Base-by-base conservation (phyloP, 2,888 invertebrate genomes). In the Dichetophora obliterata region DNA sequence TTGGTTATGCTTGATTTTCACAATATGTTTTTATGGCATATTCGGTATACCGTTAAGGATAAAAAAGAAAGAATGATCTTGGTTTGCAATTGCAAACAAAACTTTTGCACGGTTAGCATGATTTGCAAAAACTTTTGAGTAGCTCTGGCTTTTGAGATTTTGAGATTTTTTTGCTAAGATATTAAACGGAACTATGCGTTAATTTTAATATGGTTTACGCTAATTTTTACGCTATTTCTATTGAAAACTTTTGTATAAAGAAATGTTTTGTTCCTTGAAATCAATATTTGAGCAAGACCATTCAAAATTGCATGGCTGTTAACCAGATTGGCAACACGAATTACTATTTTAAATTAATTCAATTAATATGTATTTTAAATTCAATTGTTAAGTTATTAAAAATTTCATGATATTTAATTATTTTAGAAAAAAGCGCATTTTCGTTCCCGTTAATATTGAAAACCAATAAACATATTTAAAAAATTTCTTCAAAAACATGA, bases 101-200 rank as follows among this genome's bases (percentile, higher is more conserved):
- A 11, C 63, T 50, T 73, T 73, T 63, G 50, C 52, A 73, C 63
- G 73, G 63, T 50, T 73, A 19, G 19, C 27, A 65, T 65, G 63
- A 65, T 16, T 73, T 63, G 73, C 63, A 63, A 73, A 65, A 43
- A 63, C 48, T 14, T 14, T 57, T 71, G 16, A 22, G n/a, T 31
- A 50, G 37, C 37, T 37, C 8, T 8, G 37, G 5, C 8, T 37
- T 37, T 37, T 37, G 37, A 68, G 27, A 27, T 50, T 68, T 68
- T 19, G 3, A 27, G 22, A 24, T 27, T 9, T 5, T n/a, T 66
- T 66, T 66, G 66, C 11, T 43, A 4, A 19, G 19, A 3, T 5
- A 34, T 34, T n/a, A 43, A 66, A 66, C 19, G 11, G 19, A 19
- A 43, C 11, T 6, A 22, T 66, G 19, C 22, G 11, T 9, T 11